These are phyloP conservation scores for Corythoichthys intestinalis DNA, from an alignment of 2,113 vertebrate genomes.

Conservation along the genomic window DNA sequence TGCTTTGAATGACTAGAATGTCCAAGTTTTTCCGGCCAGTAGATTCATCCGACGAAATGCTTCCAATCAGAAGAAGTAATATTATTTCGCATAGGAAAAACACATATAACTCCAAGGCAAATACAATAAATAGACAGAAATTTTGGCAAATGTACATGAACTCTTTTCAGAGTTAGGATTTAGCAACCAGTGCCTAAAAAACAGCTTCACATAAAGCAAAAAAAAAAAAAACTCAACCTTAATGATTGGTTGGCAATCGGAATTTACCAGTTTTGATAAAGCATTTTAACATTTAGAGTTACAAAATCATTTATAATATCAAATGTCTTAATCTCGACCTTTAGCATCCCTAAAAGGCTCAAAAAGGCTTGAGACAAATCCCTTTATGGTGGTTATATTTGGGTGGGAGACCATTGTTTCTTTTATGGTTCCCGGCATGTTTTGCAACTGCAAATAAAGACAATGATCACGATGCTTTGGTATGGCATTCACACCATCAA, in stretches of 20 bases:
- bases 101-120: constrained; percentile 5
- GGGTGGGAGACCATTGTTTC: neutral
- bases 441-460: too few species aligned
- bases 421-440: neutral
- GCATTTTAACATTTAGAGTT: neutral
- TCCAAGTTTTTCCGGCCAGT: constrained; percentile 5
- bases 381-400: neutral
- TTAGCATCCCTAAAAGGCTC: neutral
- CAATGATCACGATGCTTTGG: too few species aligned
- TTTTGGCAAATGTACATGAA: constrained; percentile 4
- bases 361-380: neutral
- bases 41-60: neutral
- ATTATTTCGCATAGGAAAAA: neutral
- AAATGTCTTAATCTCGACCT: neutral
- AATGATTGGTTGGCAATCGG: neutral
- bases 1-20: constrained; percentile 30
- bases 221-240: neutral
- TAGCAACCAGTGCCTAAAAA: constrained; percentile 1
- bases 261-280: neutral
- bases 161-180: neutral
- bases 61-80: neutral
- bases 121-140: constrained; percentile 6
- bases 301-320: neutral
- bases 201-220: neutral
- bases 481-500: too few species aligned